phyloP scores from a whole-genome alignment of 2,113 vertebrate genomes.

The Mustela lutreola region DNA sequence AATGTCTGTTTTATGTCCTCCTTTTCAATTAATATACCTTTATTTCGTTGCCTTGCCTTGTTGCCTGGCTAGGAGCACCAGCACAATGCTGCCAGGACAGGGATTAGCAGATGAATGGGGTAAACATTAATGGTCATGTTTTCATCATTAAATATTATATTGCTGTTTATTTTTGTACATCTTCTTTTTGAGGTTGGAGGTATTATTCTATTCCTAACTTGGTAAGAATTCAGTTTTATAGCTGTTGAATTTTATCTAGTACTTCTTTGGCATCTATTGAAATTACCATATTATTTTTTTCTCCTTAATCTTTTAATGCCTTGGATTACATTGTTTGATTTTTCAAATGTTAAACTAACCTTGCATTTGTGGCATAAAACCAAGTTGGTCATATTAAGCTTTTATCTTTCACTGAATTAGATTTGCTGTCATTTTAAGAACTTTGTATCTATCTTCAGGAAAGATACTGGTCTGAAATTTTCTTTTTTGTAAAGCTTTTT shows the following conservation, averaged over 20 bases:
- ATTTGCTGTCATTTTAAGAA: conserved; percentile 59
- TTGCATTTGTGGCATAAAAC: conserved; percentile 6
- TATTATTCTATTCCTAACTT: neutral
- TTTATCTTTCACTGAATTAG: neutral
- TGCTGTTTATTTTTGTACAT: neutral
- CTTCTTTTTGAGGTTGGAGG: neutral
- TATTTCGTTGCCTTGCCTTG: neutral
- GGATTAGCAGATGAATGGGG: neutral
- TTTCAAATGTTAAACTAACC: conserved; percentile 23
- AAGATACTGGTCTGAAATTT: neutral
- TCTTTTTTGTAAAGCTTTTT: neutral
- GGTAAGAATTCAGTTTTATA: conserved; percentile 16
- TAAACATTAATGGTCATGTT: neutral
- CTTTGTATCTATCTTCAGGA: conserved; percentile 12
- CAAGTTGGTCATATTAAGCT: neutral
- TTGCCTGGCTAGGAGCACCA: neutral
- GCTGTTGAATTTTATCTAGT: conserved; percentile 4
- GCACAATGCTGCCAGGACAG: neutral
- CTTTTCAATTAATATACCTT: neutral
- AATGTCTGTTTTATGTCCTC: neutral
- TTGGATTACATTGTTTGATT: conserved; percentile 40
- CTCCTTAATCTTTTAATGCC: neutral
- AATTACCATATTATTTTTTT: neutral
- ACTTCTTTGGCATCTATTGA: neutral
- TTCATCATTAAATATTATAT: neutral